phyloP scores from a whole-genome alignment of 2,797 vertebrate genomes.

The Cossypha heuglini region DNA sequence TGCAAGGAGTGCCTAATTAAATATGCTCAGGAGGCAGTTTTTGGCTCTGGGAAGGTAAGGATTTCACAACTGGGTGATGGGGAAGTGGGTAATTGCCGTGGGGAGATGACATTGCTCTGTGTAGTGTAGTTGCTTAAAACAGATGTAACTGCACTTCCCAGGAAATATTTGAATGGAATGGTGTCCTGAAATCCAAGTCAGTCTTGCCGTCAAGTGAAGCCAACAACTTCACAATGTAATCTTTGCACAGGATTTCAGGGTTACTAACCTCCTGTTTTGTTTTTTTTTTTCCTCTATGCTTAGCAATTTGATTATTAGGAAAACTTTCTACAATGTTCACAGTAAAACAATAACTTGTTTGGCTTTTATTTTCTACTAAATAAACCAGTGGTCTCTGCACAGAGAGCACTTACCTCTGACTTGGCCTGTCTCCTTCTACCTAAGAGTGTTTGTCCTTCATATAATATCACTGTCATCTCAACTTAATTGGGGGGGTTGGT shows the following conservation, averaged over 20 bases:
- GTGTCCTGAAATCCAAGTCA: background rate
- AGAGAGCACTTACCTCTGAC: background rate
- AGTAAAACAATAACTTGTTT: background rate
- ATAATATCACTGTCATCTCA: background rate
- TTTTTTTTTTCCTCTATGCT: background rate
- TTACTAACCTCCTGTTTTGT: background rate
- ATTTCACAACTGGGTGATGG: background rate
- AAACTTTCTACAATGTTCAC: rapidly evolving
- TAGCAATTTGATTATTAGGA: background rate
- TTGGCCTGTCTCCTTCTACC: background rate
- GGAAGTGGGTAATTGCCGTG: background rate
- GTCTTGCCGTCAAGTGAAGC: background rate
- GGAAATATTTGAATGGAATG: background rate
- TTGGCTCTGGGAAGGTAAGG: slow-evolving; percentile 92
- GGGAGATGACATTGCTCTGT: background rate
- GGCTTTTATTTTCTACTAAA: background rate
- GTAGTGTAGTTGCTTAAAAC: background rate
- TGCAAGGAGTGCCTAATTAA: slow-evolving; percentile 98
- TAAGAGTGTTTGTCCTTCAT: background rate
- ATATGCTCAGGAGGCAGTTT: slow-evolving; percentile 96
- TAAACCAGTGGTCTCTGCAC: background rate
- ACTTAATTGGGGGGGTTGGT: background rate
- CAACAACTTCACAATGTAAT: background rate
- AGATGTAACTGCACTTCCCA: background rate
- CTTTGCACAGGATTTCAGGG: background rate